Percentiles rank a stretch among this genome's conserved stretches.
Evolutionary conservation across 2,888 invertebrate species (phyloP).

Genomic region (Chloromyia formosa): DNA sequence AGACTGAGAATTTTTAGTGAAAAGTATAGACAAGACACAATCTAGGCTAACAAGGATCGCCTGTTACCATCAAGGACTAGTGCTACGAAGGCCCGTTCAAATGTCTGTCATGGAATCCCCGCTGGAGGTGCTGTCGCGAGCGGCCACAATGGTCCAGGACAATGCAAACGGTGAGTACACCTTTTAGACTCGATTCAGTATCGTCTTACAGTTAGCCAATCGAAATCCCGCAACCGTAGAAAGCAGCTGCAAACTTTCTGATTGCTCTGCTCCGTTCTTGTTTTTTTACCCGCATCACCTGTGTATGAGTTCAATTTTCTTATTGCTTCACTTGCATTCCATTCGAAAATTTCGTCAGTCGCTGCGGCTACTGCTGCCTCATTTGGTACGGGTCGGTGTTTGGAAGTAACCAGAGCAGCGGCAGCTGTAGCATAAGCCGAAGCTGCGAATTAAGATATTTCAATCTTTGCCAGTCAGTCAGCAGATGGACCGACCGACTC

Average conservation of each 20-base stretch:
- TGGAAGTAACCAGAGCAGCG: neutral
- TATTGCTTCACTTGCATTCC: conserved; percentile 35
- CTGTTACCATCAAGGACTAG: neutral
- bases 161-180: conserved; percentile 65
- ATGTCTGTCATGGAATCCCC: conserved; percentile 74
- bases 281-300: neutral
- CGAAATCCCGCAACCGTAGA: conserved; percentile 16
- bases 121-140: conserved; percentile 85
- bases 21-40: conserved; percentile 1
- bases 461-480: neutral
- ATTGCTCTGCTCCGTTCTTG: conserved; percentile 11
- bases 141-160: conserved; percentile 89
- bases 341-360: conserved; percentile 37
- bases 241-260: conserved; percentile 34
- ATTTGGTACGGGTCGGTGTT: neutral
- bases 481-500: conserved; percentile 17
- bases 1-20: neutral
- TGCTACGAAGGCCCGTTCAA: neutral
- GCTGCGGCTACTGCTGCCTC: neutral
- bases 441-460: neutral
- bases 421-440: neutral
- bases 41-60: conserved; percentile 28
- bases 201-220: neutral
- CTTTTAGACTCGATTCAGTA: conserved; percentile 1
- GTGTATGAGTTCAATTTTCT: conserved; percentile 19